Evolutionary conservation across 2,888 invertebrate genomes (phyloP).

Genomic region (Atethmia centrago): DNA sequence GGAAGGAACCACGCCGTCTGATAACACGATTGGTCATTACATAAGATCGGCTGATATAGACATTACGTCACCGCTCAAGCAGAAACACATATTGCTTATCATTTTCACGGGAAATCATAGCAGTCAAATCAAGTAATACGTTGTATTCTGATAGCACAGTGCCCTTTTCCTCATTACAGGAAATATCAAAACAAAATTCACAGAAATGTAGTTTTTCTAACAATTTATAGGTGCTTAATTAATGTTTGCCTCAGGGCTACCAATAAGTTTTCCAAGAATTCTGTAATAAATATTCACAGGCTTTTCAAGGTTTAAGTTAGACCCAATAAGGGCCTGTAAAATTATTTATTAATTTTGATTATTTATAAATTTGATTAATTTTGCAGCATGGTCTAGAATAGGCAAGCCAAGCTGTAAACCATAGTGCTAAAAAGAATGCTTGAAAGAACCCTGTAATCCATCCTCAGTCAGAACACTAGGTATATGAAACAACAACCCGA

Average conservation of each 20-base stretch:
- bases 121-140: slow-evolving; percentile 47
- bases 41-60: slow-evolving; percentile 53
- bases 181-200: slow-evolving; percentile 43
- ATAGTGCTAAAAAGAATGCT: background rate
- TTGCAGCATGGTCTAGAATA: background rate
- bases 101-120: slow-evolving; percentile 54
- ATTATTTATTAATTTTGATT: background rate
- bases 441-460: background rate
- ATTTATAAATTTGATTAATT: no score
- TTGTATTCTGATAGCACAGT: slow-evolving; percentile 53
- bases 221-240: slow-evolving; percentile 19
- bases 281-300: slow-evolving; percentile 23
- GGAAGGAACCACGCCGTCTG: slow-evolving; percentile 68
- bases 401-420: background rate
- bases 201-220: slow-evolving; percentile 36
- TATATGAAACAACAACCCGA: background rate
- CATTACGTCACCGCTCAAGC: slow-evolving; percentile 56
- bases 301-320: background rate
- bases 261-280: slow-evolving; percentile 19
- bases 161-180: slow-evolving; percentile 49
- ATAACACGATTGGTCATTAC: slow-evolving; percentile 62
- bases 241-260: slow-evolving; percentile 3
- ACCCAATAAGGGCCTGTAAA: background rate
- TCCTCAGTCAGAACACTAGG: background rate
- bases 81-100: slow-evolving; percentile 55